A percentile compares a stretch with the other conserved stretches of the same genome.
Evolutionary conservation across 2,888 invertebrate species (phyloP).

Genomic region (Ephialtes manifestator): DNA sequence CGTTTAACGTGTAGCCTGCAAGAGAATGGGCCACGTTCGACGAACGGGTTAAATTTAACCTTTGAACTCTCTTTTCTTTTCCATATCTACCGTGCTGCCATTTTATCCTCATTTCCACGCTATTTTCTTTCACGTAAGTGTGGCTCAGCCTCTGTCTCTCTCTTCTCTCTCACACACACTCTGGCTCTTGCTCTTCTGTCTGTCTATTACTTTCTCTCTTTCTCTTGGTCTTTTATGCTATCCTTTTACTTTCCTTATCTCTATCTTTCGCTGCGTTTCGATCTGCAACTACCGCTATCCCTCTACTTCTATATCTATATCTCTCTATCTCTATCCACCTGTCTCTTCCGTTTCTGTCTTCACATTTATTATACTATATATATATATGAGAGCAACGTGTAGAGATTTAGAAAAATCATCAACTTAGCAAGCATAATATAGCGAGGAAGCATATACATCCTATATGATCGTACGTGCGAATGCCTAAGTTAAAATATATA

Average conservation of each 20-base stretch:
- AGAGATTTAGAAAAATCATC: constrained; percentile 66
- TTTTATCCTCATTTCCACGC: constrained; percentile 85
- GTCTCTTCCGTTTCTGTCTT: constrained; percentile 68
- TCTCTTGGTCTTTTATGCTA: constrained; percentile 51
- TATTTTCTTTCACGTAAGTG: constrained; percentile 85
- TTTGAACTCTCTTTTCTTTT: constrained; percentile 82
- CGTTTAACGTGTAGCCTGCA: constrained; percentile 53
- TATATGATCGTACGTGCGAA: constrained; percentile 64
- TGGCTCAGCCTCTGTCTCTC: constrained; percentile 80
- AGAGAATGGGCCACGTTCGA: constrained; percentile 65
- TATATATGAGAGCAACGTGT: constrained; percentile 70
- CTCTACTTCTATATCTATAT: constrained; percentile 67
- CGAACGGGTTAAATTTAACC: constrained; percentile 80
- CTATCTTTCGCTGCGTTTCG: constrained; percentile 61
- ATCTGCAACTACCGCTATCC: constrained; percentile 65
- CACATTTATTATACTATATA: constrained; percentile 68
- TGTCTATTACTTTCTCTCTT: constrained; percentile 72
- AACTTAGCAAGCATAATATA: constrained; percentile 68
- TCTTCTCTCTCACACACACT: constrained; percentile 65
- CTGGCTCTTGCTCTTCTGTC: constrained; percentile 72
- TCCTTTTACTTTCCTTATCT: constrained; percentile 59
- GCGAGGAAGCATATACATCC: constrained; percentile 63
- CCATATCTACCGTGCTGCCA: constrained; percentile 83
- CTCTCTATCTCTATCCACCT: constrained; percentile 62
- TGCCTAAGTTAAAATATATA: constrained; percentile 58